These are phyloP conservation scores for Polyommatus iphigenia DNA, from an alignment of 2,888 invertebrate species.

Conservation along the genomic window DNA sequence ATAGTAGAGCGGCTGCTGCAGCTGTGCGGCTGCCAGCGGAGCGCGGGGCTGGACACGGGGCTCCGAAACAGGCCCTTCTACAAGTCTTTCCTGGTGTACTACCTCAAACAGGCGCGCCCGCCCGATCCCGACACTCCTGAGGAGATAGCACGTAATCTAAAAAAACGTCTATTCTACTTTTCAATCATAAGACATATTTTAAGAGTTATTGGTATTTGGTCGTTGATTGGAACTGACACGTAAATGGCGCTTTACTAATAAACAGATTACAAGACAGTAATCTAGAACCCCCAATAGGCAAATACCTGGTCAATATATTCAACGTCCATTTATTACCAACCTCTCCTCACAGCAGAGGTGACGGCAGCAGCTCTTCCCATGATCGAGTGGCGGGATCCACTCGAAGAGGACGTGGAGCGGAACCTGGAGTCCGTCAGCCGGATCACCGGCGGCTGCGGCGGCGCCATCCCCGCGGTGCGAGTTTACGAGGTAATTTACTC, in stretches of 20 bases:
- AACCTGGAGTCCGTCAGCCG: slow-evolving; percentile 68
- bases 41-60: slow-evolving; percentile 75
- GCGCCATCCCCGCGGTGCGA: slow-evolving; percentile 58
- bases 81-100: slow-evolving; percentile 77
- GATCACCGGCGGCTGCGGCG: slow-evolving; percentile 59
- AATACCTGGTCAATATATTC: neutral
- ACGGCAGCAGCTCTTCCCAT: slow-evolving; percentile 54
- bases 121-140: slow-evolving; percentile 51
- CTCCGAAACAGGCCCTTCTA: slow-evolving; percentile 80
- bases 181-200: too few relatives aligned
- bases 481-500: slow-evolving; percentile 57
- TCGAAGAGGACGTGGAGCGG: slow-evolving; percentile 71
- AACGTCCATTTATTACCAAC: neutral
- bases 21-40: slow-evolving; percentile 83
- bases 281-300: too few relatives aligned
- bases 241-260: too few relatives aligned
- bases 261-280: too few relatives aligned
- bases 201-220: too few relatives aligned
- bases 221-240: too few relatives aligned
- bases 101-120: slow-evolving; percentile 57
- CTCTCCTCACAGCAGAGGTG: neutral
- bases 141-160: slow-evolving; percentile 36
- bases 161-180: slow-evolving; percentile 16
- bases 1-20: slow-evolving; percentile 88
- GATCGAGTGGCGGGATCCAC: slow-evolving; percentile 73